Percentiles rank a stretch among this genome's conserved stretches.
Conservation (phyloP, 2,888 invertebrate genomes). For the Lucinisca nassula region DNA sequence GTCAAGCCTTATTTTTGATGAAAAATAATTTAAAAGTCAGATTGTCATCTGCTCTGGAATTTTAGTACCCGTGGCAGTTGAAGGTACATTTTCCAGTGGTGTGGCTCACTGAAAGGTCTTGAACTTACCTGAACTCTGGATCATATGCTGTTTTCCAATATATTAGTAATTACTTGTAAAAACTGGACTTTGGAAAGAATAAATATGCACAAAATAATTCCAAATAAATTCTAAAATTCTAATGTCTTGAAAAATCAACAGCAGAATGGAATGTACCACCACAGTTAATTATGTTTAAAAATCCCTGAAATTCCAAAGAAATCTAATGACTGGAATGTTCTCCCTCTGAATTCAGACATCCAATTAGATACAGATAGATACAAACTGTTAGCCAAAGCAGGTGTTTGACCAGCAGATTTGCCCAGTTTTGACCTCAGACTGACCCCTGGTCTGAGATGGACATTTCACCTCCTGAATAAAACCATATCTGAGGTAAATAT, state of each 20-base stretch:
- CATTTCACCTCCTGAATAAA: constrained; percentile 17
- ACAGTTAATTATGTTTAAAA: no score
- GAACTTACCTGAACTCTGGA: constrained; percentile 6
- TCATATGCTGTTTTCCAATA: neutral
- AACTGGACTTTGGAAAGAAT: neutral
- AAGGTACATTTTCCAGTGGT: no score
- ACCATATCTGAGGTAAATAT: neutral
- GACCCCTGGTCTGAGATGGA: constrained; percentile 14
- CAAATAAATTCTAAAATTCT: neutral
- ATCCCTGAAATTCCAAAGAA: neutral
- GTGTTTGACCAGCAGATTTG: constrained; percentile 6
- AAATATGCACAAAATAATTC: neutral
- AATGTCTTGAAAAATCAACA: neutral
- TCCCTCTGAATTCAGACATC: neutral
- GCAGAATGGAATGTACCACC: neutral
- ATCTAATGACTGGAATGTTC: neutral
- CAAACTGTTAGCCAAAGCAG: neutral
- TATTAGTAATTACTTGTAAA: neutral
- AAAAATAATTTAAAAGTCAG: no score
- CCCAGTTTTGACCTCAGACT: neutral
- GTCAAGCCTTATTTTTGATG: no score
- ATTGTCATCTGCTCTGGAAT: no score
- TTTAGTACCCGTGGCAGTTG: no score
- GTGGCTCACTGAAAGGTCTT: neutral
- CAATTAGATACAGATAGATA: constrained; percentile 9